Evolutionary conservation across 2,888 invertebrate species (phyloP), one percentile per base, ranked within the genome.

Genomic region (Rotaria sp.): DNA sequence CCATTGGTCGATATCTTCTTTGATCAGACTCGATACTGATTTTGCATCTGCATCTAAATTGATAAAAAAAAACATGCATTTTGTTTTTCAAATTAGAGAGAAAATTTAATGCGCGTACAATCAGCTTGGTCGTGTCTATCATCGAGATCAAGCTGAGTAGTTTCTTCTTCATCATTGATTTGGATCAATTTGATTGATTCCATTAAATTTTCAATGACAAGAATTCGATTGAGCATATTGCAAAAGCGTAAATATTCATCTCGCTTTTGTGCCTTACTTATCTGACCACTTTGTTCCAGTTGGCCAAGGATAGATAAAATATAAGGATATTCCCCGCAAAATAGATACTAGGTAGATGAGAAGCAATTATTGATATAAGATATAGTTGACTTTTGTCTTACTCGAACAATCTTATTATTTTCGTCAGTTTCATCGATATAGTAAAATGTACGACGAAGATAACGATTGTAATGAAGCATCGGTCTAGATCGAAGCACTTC

Each of bases 391-490:
- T 50, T 15, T 50, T 50, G 50, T 50, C 18, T 15, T 59, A 59
- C 59, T 59, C 59, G n/a, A 59, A 59, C 15, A 59, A 59, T 59
- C 15, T 59, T 30, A 5, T 30, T 30, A 26, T 59, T n/a, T 13
- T 59, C 59, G 15, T 13, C 30, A n/a, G 8, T 30, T 8, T 59
- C 59, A 59, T 59, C 59, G 8, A 59, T 30, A 15, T 59, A n/a
- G n/a, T 59, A 59, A 59, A 59, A 59, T 59, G 59, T 59, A n/a
- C 59, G 59, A n/a, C n/a, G 59, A 26, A 59, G 30, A 59, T 59
- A 59, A 26, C 59, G 59, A 59, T 59, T 59, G 59, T n/a, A 59
- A n/a, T n/a, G 59, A n/a, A 10, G 8, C 59, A 59, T 59, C 15
- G 26, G n/a, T n/a, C n/a, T 26, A 4, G 59, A 59, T 26, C 59